These are phyloP conservation scores for Galleria mellonella DNA, from an alignment of 1,140 invertebrate species.

Conservation along the genomic window DNA sequence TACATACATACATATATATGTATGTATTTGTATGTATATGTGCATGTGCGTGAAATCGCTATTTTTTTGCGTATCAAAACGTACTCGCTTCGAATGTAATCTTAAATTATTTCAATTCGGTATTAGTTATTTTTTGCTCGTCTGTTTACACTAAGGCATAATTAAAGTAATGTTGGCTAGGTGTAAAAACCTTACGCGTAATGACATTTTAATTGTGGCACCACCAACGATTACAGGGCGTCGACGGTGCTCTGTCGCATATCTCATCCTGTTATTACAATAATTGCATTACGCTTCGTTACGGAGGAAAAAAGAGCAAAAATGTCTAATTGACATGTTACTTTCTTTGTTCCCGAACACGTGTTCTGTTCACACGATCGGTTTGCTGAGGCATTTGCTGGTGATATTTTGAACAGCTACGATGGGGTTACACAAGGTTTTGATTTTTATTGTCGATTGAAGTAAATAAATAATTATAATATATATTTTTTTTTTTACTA, in stretches of 20 bases:
- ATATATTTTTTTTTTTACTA: too few species aligned
- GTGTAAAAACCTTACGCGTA: constrained; percentile 48
- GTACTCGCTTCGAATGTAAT: too few species aligned
- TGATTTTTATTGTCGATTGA: too few species aligned
- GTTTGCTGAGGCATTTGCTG: too few species aligned
- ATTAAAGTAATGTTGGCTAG: constrained; percentile 58
- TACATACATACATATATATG: too few species aligned
- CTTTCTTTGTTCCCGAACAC: constrained; percentile 63
- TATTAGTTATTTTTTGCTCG: constrained; percentile 32
- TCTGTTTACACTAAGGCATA: constrained; percentile 32
- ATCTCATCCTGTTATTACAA: constrained; percentile 69
- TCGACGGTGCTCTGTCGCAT: constrained; percentile 46
- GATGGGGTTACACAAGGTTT: too few species aligned
- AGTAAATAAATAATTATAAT: too few species aligned
- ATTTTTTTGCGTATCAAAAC: too few species aligned
- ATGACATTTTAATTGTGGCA: constrained; percentile 70
- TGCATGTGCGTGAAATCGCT: too few species aligned
- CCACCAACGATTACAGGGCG: constrained; percentile 41
- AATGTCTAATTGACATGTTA: constrained; percentile 63
- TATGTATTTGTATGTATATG: too few species aligned
- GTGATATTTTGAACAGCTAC: too few species aligned
- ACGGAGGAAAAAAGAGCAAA: constrained; percentile 59
- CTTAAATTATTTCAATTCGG: too few species aligned
- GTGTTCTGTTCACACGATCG: constrained; percentile 49
- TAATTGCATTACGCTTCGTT: constrained; percentile 72